A percentile compares a stretch with the other conserved stretches of the same genome.
Evolutionary conservation across 2,797 vertebrate species (phyloP).

Genomic region (Avahi laniger): DNA sequence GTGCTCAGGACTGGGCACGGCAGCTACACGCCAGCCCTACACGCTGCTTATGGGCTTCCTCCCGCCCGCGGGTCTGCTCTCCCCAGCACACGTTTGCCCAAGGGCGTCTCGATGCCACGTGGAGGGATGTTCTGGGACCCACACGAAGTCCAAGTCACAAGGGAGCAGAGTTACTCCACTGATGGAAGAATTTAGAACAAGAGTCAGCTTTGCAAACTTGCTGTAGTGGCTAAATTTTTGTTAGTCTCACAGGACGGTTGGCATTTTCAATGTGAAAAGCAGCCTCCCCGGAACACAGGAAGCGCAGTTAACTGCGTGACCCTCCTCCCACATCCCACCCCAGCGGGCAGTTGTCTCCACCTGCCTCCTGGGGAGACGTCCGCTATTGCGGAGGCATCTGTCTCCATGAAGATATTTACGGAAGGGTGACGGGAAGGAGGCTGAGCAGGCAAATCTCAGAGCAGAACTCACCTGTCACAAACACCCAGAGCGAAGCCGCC

Average conservation of each 20-base stretch:
- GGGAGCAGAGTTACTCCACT: neutral
- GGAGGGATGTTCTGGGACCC: neutral
- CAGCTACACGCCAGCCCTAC: no score
- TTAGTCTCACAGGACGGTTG: neutral
- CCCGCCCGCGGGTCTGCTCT: fast-evolving
- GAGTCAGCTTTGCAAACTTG: neutral
- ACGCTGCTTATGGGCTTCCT: neutral
- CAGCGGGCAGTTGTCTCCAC: neutral
- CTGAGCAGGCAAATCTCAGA: no score
- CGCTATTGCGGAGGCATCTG: neutral
- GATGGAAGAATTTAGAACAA: neutral
- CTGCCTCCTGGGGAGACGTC: neutral
- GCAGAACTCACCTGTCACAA: neutral
- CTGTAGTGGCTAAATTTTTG: neutral
- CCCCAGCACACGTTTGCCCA: no score
- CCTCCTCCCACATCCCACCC: neutral
- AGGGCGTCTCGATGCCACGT: no score
- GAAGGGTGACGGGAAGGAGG: neutral
- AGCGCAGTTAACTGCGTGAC: neutral
- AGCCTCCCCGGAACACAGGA: neutral
- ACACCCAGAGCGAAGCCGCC: neutral
- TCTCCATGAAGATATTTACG: neutral
- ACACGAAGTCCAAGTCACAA: neutral
- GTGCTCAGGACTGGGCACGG: no score
- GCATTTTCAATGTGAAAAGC: neutral